Evolutionary conservation across 2,797 vertebrate genomes (phyloP).

Genomic region (Malacoraja senta): DNA sequence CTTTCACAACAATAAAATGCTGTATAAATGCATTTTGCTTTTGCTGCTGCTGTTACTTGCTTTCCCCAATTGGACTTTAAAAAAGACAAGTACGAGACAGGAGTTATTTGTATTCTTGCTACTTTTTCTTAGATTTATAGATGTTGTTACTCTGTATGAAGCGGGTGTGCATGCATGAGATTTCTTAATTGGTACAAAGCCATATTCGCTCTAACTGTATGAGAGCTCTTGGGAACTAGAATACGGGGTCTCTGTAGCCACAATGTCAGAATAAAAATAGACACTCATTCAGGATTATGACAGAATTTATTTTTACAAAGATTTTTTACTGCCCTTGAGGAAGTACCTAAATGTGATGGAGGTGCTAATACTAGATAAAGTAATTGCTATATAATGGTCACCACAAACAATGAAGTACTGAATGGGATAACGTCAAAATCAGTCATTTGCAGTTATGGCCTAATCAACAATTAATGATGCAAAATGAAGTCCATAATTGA

Average conservation of each 20-base stretch:
- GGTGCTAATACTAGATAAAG: background rate
- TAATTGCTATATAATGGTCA: too few species aligned
- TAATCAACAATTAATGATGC: background rate
- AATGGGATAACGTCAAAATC: background rate
- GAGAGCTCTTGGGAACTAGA: background rate
- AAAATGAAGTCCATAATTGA: background rate
- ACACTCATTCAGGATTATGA: background rate
- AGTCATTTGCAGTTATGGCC: background rate
- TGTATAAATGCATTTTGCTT: background rate
- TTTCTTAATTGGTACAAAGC: background rate
- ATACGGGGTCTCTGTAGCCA: background rate
- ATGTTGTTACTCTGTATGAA: background rate
- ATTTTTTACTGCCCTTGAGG: background rate
- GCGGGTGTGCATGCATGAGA: background rate
- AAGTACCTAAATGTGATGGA: background rate
- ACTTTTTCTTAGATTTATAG: too few species aligned
- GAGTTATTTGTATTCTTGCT: slow-evolving; percentile 6
- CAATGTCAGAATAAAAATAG: background rate
- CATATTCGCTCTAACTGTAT: background rate
- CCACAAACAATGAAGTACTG: background rate
- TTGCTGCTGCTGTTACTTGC: too few species aligned
- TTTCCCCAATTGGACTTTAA: background rate
- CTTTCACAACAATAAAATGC: background rate
- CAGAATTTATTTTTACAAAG: background rate
- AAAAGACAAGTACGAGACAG: background rate